Evolutionary conservation across 2,113 vertebrate species (phyloP), one percentile per base, ranked within the genome.

Genomic region (Salvelinus alpinus): DNA sequence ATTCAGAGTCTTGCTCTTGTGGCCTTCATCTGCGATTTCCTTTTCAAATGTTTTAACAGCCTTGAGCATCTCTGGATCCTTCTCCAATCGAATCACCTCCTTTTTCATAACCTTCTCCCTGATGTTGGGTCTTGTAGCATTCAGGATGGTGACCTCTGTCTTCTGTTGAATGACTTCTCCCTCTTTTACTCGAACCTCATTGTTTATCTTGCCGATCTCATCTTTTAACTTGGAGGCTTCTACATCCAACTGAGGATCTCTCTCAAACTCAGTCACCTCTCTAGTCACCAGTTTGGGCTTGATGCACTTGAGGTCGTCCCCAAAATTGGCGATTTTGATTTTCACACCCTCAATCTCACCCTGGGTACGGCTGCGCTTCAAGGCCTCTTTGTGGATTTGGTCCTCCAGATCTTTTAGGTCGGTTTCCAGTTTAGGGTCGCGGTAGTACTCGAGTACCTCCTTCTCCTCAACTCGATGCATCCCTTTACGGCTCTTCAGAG

Each of bases 261-360:
- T 96, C 91, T 99, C 96, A 51, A 96, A 95, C 75, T 96, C 94
- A 5, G 96, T 99, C 83, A 99, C 94, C 85, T 99, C 98, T 90
- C 96, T 98, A 66, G 96, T 98, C 81, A 97, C 89, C 54, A 99
- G 90, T 75, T 96, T 96, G 24, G 95, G 91, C 80, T 93, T 82
- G 8, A 76, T 2, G 0, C 82, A 89, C 70, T 93, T 95, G 38
- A 92, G 80, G 70, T 91, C 90, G 0, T 85, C 92, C 77, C 96
- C 95, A 76, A 96, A 66, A 71, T 81, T 88, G 0, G 84, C 80
- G 24, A 98, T 83, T 84, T 92, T 95, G 76, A 83, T 92, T 80
- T 86, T 94, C 4, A 80, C 62, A 0, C 78, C 31, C 25, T 95
- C 94, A 62, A 98, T 91, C 31, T 96, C 90, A 20, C 84, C 87